These are phyloP conservation scores for Adelges cooleyi DNA, from an alignment of 1,140 invertebrate species.

Conservation along the genomic window DNA sequence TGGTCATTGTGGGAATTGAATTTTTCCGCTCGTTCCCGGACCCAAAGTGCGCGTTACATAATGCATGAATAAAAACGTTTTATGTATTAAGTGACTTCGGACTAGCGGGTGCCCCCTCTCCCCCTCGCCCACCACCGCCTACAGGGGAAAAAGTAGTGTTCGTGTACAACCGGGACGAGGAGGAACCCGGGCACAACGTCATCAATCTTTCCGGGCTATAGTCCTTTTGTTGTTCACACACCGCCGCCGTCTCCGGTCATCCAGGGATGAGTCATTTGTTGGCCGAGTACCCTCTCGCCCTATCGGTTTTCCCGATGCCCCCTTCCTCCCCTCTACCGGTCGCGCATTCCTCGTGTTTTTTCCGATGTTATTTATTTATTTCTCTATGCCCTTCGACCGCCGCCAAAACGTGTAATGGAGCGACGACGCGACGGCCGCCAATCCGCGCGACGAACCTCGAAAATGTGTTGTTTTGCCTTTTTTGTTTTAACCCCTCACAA, in stretches of 20 bases:
- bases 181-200: neutral
- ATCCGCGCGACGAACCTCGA: constrained; percentile 2
- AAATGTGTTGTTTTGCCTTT: too few relatives aligned
- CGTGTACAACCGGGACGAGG: too few relatives aligned
- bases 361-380: neutral
- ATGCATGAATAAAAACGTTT: constrained; percentile 28
- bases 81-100: constrained; percentile 25
- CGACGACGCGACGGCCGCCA: constrained; percentile 14
- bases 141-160: too few relatives aligned
- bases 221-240: constrained; percentile 16
- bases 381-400: constrained; percentile 9
- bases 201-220: constrained; percentile 5
- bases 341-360: neutral
- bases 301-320: neutral
- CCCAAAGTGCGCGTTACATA: constrained; percentile 21
- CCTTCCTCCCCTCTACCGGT: neutral
- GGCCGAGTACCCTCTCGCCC: neutral
- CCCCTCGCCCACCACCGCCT: neutral
- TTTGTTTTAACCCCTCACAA: too few relatives aligned
- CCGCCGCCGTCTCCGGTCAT: constrained; percentile 8
- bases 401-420: constrained; percentile 5
- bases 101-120: neutral
- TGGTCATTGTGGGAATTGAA: constrained; percentile 12
- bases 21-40: constrained; percentile 22
- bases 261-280: constrained; percentile 24